A percentile compares a stretch with the other conserved stretches of the same genome.
phyloP scores from a whole-genome alignment of 53 echinoderm and acorn worm species.

The Arbacia lixula region DNA sequence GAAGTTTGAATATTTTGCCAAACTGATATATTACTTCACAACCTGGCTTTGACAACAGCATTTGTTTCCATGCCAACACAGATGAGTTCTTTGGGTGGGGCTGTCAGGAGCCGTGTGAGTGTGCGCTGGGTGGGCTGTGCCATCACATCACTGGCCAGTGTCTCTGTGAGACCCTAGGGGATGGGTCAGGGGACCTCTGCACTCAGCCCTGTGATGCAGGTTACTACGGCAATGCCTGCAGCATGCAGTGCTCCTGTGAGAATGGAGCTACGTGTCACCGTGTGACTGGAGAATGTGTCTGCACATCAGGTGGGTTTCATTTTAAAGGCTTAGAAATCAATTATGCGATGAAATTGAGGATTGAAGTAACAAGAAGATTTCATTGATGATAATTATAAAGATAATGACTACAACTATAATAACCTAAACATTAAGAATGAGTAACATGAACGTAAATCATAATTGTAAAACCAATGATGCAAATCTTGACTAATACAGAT shows the following conservation, averaged over 20 bases:
- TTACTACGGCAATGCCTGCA: conserved; percentile 70
- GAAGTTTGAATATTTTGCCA: no score
- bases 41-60: neutral
- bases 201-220: conserved; percentile 68
- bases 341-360: no score
- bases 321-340: no score
- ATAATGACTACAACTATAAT: no score
- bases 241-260: conserved; percentile 69
- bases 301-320: conserved; percentile 46
- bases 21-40: no score
- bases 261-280: conserved; percentile 81
- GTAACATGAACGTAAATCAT: no score
- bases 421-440: no score
- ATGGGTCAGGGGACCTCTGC: conserved; percentile 63
- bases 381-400: no score
- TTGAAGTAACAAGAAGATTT: no score
- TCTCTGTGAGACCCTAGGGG: conserved; percentile 68
- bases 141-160: conserved; percentile 67
- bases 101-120: conserved; percentile 62
- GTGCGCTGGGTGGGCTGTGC: conserved; percentile 67
- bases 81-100: conserved; percentile 51
- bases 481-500: no score
- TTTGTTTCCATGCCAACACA: neutral
- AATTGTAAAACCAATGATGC: no score
- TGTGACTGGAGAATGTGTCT: conserved; percentile 64